A percentile compares a stretch with the other conserved stretches of the same genome.
Evolutionary conservation across 1,140 invertebrate genomes (phyloP).

Genomic region (Geopemphigus sp.): DNA sequence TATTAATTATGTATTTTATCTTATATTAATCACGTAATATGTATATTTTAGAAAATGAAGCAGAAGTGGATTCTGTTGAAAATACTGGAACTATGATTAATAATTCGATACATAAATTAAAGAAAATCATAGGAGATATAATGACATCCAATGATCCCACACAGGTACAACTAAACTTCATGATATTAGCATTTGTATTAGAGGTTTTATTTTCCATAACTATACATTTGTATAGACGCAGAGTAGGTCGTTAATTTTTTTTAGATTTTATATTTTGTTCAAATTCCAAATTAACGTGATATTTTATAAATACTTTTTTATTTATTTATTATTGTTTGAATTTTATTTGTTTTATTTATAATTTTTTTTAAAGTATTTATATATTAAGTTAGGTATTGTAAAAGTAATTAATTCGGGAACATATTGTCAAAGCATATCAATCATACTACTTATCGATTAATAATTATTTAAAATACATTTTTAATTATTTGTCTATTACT

Average conservation of each 20-base stretch:
- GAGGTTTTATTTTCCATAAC: constrained; percentile 38
- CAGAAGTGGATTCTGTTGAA: constrained; percentile 38
- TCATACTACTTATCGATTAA: constrained; percentile 18
- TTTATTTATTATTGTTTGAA: constrained; percentile 34
- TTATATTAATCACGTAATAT: not conserved
- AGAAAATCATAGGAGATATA: constrained; percentile 37
- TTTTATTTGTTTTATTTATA: constrained; percentile 4
- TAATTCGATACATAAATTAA: constrained; percentile 42
- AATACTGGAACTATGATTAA: constrained; percentile 37
- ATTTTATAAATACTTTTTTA: constrained; percentile 10
- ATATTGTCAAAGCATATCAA: constrained; percentile 33
- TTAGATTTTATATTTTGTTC: constrained; percentile 15
- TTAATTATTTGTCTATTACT: not conserved
- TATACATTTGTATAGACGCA: constrained; percentile 17
- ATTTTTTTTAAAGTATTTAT: not conserved
- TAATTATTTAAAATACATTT: constrained; percentile 9
- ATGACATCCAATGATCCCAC: constrained; percentile 41
- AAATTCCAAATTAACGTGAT: constrained; percentile 42
- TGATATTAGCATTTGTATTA: constrained; percentile 40
- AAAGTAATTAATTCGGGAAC: constrained; percentile 17
- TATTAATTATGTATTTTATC: not conserved
- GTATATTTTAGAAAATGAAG: constrained; percentile 35
- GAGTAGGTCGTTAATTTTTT: constrained; percentile 25
- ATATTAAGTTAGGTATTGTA: constrained; percentile 8
- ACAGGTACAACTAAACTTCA: constrained; percentile 48